A percentile compares a stretch with the other conserved stretches of the same genome.
Evolutionary conservation across 2,797 vertebrate genomes (phyloP).

Genomic region (Hyperoplus lanceolatus): DNA sequence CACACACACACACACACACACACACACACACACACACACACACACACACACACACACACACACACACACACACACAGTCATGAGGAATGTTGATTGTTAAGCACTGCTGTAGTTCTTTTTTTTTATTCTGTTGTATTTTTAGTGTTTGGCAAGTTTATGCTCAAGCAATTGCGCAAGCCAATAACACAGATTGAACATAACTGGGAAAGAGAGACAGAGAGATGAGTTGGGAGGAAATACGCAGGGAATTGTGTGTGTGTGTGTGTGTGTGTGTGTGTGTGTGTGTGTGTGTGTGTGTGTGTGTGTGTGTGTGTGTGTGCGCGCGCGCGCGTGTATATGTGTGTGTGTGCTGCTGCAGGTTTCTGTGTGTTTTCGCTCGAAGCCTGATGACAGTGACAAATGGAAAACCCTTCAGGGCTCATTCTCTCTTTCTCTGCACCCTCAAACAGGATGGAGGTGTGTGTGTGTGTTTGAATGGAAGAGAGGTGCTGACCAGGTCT

Average conservation of each 20-base stretch:
- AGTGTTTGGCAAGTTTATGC: slow-evolving; percentile 17
- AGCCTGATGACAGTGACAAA: slow-evolving; percentile 78
- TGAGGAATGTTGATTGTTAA: background rate
- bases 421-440: slow-evolving; percentile 51
- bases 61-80: background rate
- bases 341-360: background rate
- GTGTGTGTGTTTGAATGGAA: background rate
- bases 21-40: no score
- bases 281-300: background rate
- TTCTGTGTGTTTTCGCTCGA: slow-evolving; percentile 6
- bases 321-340: background rate
- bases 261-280: background rate
- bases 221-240: background rate
- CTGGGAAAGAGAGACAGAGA: slow-evolving; percentile 13
- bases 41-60: no score
- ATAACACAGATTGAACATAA: slow-evolving; percentile 9
- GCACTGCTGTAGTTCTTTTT: background rate
- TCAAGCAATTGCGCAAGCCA: background rate
- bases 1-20: no score
- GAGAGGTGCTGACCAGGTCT: slow-evolving; percentile 61
- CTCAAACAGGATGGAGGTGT: slow-evolving; percentile 17
- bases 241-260: background rate
- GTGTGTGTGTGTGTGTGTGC: background rate
- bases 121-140: slow-evolving; percentile 8
- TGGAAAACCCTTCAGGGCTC: slow-evolving; percentile 69